These are phyloP conservation scores for Acanthisitta chloris DNA, from an alignment of 2,113 vertebrate genomes.

Conservation along the genomic window DNA sequence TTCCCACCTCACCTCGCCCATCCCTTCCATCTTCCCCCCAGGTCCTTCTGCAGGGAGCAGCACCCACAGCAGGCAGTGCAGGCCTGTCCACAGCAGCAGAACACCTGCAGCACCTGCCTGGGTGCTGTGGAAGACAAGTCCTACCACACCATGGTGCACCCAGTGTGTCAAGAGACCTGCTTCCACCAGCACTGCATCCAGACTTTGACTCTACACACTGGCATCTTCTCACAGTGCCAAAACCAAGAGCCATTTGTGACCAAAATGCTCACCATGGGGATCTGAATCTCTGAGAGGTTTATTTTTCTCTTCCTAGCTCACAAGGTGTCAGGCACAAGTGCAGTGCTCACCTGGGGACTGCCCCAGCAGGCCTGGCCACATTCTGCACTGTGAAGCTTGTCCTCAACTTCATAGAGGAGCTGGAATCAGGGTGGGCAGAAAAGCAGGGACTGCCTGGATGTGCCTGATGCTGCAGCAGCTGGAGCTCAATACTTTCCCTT, in stretches of 20 bases:
- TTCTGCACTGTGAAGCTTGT: not conserved
- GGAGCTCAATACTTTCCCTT: too few species aligned
- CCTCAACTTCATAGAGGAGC: not conserved
- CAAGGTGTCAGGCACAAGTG: rapidly evolving
- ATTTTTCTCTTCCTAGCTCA: not conserved
- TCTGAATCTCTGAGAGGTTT: not conserved
- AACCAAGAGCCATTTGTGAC: not conserved
- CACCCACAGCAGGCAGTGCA: not conserved
- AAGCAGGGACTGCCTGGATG: too few species aligned
- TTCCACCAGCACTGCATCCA: not conserved
- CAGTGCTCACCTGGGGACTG: too few species aligned
- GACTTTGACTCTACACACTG: not conserved
- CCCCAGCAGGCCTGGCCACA: rapidly evolving
- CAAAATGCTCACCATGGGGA: not conserved
- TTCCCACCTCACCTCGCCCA: rapidly evolving
- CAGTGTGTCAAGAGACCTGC: rapidly evolving
- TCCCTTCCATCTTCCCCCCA: not conserved
- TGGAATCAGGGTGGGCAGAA: too few species aligned
- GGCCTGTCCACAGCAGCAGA: not conserved
- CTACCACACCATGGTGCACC: not conserved
- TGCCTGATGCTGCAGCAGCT: too few species aligned
- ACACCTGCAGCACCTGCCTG: not conserved
- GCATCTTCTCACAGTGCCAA: not conserved
- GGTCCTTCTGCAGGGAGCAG: slow-evolving; percentile 4
- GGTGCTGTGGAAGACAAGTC: not conserved